Evolutionary conservation across 2,888 invertebrate species (phyloP).

Genomic region (Galeopsomyia nigrocyanea): DNA sequence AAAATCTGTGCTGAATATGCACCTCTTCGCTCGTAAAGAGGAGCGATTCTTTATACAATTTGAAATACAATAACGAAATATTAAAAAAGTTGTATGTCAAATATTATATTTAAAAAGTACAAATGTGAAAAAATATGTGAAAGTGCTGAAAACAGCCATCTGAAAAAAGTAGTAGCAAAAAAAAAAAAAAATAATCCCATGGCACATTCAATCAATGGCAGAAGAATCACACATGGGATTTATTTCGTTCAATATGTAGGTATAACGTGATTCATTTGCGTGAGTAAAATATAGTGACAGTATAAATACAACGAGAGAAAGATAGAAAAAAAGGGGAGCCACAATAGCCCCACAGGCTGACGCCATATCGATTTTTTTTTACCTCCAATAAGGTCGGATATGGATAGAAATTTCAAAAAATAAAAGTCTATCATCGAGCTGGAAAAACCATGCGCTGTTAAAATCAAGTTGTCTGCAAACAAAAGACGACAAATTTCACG

Average conservation of each 20-base stretch:
- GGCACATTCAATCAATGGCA: background rate
- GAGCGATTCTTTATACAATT: no score
- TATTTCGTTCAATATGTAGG: no score
- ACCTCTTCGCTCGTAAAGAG: no score
- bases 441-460: slow-evolving; percentile 44
- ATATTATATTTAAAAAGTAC: no score
- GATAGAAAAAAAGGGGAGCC: background rate
- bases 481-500: slow-evolving; percentile 5
- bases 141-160: no score
- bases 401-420: slow-evolving; percentile 46
- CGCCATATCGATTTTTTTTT: slow-evolving; percentile 40
- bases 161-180: background rate
- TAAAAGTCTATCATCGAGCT: slow-evolving; percentile 46
- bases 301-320: slow-evolving; percentile 9
- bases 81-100: no score
- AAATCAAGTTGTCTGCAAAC: slow-evolving; percentile 43
- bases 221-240: no score
- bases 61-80: no score
- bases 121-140: no score
- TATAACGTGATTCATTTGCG: no score
- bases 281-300: background rate
- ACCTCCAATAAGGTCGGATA: slow-evolving; percentile 46
- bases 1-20: no score
- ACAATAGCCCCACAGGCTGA: slow-evolving; percentile 8
- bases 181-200: background rate